Conservation (phyloP, 2,888 invertebrate genomes). For the Euphydryas editha region DNA sequence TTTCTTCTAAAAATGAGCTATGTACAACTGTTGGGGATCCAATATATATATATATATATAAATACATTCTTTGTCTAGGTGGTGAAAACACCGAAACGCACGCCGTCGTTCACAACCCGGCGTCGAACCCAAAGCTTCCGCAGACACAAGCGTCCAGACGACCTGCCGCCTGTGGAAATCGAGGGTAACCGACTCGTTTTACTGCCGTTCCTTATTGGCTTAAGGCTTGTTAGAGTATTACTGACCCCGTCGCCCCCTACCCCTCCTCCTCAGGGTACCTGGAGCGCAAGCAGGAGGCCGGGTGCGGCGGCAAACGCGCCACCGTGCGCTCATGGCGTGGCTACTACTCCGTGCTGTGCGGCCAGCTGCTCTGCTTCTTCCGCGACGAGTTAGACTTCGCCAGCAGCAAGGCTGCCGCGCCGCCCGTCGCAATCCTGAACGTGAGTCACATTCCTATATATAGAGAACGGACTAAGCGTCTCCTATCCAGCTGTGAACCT, state of each 20-base stretch:
- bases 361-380: constrained; percentile 98
- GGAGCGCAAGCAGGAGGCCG: constrained; percentile 97
- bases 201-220: not conserved
- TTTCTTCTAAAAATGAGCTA: too few species aligned
- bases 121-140: constrained; percentile 94
- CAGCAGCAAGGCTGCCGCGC: constrained; percentile 93
- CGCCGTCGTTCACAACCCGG: constrained; percentile 97
- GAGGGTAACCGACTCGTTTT: constrained; percentile 83
- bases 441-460: constrained; percentile 46
- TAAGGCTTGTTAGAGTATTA: too few species aligned
- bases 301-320: constrained; percentile 96
- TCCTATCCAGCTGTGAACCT: too few species aligned
- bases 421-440: constrained; percentile 90
- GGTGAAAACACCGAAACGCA: constrained; percentile 93
- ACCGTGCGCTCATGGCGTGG: constrained; percentile 98
- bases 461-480: too few species aligned
- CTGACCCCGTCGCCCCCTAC: too few species aligned
- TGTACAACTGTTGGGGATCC: too few species aligned
- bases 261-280: constrained; percentile 73
- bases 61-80: constrained; percentile 60
- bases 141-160: constrained; percentile 85
- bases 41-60: too few species aligned
- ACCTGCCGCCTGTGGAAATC: constrained; percentile 95
- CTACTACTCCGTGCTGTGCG: constrained; percentile 97
- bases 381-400: constrained; percentile 96